Evolutionary conservation across 2,888 invertebrate genomes (phyloP), one percentile per base, ranked within the genome.

Genomic region (Crossocerus cetratus): DNA sequence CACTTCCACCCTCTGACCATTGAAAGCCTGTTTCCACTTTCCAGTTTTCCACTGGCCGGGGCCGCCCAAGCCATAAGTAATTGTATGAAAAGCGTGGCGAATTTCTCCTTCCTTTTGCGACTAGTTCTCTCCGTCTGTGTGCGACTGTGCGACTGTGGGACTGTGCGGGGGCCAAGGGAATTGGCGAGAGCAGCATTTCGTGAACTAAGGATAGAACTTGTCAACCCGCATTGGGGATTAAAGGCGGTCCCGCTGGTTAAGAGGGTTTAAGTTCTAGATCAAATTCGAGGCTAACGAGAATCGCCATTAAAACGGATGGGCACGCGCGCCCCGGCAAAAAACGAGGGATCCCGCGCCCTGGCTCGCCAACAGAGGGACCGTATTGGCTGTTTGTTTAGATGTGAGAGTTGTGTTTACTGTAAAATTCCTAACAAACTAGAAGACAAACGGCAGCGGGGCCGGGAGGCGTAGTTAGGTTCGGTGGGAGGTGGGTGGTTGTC

Each of bases 391-490:
- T 82, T 83, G 78, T 77, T 74, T 69, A 76, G 76, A 71, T 78
- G 65, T 67, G 69, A 69, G 65, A 58, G 62, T 64, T 61, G 72
- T 80, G 83, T 81, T 84, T 83, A 75, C 74, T 64, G 77, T 82
- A 77, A 83, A 84, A 83, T 81, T 84, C 75, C 83, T 76, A 81
- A 80, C 82, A 82, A 82, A 82, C 82, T 81, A 69, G 75, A 81
- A 83, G 79, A 82, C 80, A 82, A 83, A 83, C 82, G 82, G 11
- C 32, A 32, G 32, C 1, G 11, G 32, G 32, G 32, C 32, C 8
- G 1, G 32, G 32, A 83, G 73, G 69, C 69, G 74, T 69, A 80
- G 76, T 67, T 62, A 67, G 60, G 49, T 59, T 53, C n/a, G 63
- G 61, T 43, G 57, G 21, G 63, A n/a, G n/a, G 44, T 21, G 44